phyloP scores from a whole-genome alignment of 2,797 vertebrate species.

The Morus bassanus region DNA sequence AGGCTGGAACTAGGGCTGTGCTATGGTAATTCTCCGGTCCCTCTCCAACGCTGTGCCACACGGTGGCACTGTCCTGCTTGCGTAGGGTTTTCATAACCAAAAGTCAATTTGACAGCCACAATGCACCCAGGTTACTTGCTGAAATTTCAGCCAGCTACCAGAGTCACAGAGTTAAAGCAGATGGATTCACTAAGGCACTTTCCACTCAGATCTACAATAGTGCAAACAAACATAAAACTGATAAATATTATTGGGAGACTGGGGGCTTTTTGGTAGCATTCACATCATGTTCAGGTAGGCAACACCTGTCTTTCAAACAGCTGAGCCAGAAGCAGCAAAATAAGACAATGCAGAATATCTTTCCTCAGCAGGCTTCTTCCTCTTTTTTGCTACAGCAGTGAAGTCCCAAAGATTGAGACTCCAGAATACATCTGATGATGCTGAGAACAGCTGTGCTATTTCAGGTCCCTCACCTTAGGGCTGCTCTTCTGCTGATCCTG shows the following conservation, averaged over 20 bases:
- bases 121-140: rapidly evolving
- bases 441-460: not conserved
- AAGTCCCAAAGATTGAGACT: not conserved
- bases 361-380: not conserved
- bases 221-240: not conserved
- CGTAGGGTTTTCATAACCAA: rapidly evolving
- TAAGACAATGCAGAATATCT: not conserved
- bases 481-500: not conserved
- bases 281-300: not conserved
- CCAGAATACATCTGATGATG: not conserved
- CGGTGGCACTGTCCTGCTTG: slow-evolving; percentile 20
- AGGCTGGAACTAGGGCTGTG: not conserved
- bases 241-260: not conserved
- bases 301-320: rapidly evolving
- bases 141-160: not conserved
- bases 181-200: not conserved
- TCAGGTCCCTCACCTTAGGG: not conserved
- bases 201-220: not conserved
- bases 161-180: not conserved
- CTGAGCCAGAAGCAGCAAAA: not conserved
- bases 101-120: not conserved
- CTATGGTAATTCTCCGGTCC: not conserved
- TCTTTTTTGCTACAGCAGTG: not conserved
- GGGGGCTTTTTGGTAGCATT: not conserved
- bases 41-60: not conserved